Percentiles rank a stretch among this genome's conserved stretches.
Evolutionary conservation across 2,888 invertebrate genomes (phyloP).

Genomic region (Drosophila histrio): DNA sequence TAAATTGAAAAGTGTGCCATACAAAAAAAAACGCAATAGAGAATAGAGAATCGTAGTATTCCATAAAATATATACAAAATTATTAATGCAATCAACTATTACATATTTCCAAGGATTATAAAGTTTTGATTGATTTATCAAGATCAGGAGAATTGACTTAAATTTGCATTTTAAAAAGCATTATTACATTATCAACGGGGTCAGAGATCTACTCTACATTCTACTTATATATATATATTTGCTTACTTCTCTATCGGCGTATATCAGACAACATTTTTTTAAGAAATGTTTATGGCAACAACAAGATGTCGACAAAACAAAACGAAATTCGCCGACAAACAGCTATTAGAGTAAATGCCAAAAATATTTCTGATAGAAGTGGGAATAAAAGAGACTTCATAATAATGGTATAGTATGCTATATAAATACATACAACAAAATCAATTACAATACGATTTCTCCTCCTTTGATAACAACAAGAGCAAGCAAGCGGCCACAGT

Average conservation of each 20-base stretch:
- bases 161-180: not conserved
- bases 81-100: not conserved
- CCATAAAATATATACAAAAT: not conserved
- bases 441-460: constrained; percentile 75
- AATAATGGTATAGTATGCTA: constrained; percentile 49
- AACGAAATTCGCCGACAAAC: constrained; percentile 53
- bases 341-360: constrained; percentile 53
- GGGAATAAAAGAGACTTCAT: constrained; percentile 50
- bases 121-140: not conserved
- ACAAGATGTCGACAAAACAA: constrained; percentile 49
- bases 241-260: not conserved
- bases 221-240: not conserved
- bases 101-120: not conserved
- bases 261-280: too few relatives aligned
- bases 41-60: too few relatives aligned
- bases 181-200: not conserved
- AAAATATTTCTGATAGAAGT: constrained; percentile 55
- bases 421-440: constrained; percentile 57
- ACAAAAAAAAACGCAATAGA: too few relatives aligned
- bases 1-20: too few relatives aligned
- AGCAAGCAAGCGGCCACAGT: constrained; percentile 37
- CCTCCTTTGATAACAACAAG: constrained; percentile 62
- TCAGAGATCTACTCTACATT: constrained; percentile 8
- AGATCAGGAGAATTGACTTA: not conserved
- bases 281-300: constrained; percentile 34